Base-by-base conservation (phyloP, 2,113 vertebrate species). In the Megaceryle maxima region DNA sequence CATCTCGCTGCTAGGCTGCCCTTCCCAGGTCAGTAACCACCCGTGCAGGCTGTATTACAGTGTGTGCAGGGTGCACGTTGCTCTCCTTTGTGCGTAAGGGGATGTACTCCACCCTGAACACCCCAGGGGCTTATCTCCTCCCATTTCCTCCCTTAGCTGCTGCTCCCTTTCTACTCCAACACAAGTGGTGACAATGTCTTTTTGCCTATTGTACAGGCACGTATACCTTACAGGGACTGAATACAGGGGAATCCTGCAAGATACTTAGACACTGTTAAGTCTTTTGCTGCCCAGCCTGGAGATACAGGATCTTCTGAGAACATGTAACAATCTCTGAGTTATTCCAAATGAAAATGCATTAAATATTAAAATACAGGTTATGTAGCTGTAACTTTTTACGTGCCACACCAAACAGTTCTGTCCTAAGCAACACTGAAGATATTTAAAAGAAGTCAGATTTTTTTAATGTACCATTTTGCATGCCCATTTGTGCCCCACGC, bases 61-160 rank as follows among this genome's bases (percentile, higher is more conserved):
- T 2, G 3, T 2, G 8, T 7, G 13, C 9, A 28, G n/a, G n/a
- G 41, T 19, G 41, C 35, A 3, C 7, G 5, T 31, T 1, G 1
- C 33, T 31, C n/a, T 46, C 22, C 72, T 67, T 39, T 24, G 39
- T 17, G 24, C 8, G 3, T 1, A 16, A 72, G 13, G 57, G 33
- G 82, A 37, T 19, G 12, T 53, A 53, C 31, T 41, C 24, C 33
- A 39, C 12, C 57, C 26, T n/a, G 35, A 51, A 15, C 43, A 13
- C 33, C 70, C 57, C 70, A 41, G 35, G 35, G 56, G 44, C 33
- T 59, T 19, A 8, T 13, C 24, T 59, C 33, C 33, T 64, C 18
- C 26, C 4, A 10, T 37, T n/a, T 64, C 35, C 50, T 64, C 28
- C 16, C 22, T 59, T 44, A 53, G 56, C 9, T 53, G 44, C 51